Evolutionary conservation across 2,113 vertebrate species (phyloP).

Genomic region (Tyto alba): DNA sequence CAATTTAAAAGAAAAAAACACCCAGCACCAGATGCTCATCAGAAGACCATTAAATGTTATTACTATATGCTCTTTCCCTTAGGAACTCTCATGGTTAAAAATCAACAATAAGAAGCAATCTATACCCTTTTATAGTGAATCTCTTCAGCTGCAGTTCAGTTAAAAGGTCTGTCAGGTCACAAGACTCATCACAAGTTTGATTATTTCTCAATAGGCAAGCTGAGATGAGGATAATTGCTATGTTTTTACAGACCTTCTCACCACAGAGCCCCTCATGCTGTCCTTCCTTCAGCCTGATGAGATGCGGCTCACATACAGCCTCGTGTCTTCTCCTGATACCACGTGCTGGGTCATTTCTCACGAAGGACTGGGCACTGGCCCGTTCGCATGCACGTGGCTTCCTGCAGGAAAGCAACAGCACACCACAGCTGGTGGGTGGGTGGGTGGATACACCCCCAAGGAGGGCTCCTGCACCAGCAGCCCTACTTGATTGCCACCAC

Average conservation of each 20-base stretch:
- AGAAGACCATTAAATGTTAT: slow-evolving; percentile 44
- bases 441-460: not conserved
- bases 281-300: not conserved
- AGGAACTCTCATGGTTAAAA: slow-evolving; percentile 43
- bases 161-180: slow-evolving; percentile 9
- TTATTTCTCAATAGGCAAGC: slow-evolving; percentile 21
- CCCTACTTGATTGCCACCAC: not conserved
- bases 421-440: not conserved
- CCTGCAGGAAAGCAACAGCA: not conserved
- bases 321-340: not conserved
- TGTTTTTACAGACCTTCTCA: not conserved
- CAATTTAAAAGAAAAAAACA: slow-evolving; percentile 16
- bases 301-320: not conserved
- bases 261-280: not conserved
- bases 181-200: slow-evolving; percentile 11
- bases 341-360: not conserved
- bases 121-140: not conserved
- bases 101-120: slow-evolving; percentile 8
- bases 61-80: slow-evolving; percentile 32
- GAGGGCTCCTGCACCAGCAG: not conserved
- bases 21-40: slow-evolving; percentile 41
- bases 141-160: not conserved
- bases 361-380: not conserved
- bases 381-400: not conserved
- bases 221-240: not conserved